These are phyloP conservation scores for Neostethus bicornis DNA, from an alignment of 2,797 vertebrate species.

Conservation along the genomic window DNA sequence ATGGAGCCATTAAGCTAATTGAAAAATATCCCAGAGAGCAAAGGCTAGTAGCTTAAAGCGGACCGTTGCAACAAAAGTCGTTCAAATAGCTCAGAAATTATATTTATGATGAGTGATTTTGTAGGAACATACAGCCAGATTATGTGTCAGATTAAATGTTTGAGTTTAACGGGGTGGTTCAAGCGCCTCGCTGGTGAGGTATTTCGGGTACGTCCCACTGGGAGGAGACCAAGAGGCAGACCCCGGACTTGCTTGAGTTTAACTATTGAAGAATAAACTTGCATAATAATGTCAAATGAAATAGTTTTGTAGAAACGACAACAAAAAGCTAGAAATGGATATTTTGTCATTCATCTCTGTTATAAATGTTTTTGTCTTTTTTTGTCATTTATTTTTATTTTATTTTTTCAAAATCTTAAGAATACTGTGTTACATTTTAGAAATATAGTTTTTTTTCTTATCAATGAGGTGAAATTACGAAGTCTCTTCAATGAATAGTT, in stretches of 20 bases:
- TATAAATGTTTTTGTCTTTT: background rate
- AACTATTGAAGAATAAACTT: too few species aligned
- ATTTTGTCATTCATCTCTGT: background rate
- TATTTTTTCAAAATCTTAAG: background rate
- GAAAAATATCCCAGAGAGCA: constrained; percentile 54
- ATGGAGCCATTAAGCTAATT: constrained; percentile 58
- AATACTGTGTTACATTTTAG: background rate
- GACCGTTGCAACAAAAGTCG: constrained; percentile 24
- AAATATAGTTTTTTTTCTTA: background rate
- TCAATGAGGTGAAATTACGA: too few species aligned
- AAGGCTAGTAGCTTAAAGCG: constrained; percentile 39
- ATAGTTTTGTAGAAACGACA: too few species aligned
- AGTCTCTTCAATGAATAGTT: too few species aligned
- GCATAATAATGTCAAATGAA: too few species aligned
- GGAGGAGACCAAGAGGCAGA: too few species aligned
- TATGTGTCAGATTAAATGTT: constrained; percentile 7
- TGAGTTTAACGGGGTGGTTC: too few species aligned
- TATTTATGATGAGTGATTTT: constrained; percentile 51
- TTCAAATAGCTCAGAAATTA: constrained; percentile 50
- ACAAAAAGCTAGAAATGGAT: background rate
- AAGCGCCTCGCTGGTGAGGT: too few species aligned
- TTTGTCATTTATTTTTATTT: background rate
- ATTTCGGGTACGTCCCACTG: too few species aligned
- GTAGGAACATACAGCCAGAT: constrained; percentile 22
- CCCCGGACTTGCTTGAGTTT: too few species aligned